Base-by-base conservation (phyloP, 2,797 vertebrate species). In the Phoebastria nigripes region DNA sequence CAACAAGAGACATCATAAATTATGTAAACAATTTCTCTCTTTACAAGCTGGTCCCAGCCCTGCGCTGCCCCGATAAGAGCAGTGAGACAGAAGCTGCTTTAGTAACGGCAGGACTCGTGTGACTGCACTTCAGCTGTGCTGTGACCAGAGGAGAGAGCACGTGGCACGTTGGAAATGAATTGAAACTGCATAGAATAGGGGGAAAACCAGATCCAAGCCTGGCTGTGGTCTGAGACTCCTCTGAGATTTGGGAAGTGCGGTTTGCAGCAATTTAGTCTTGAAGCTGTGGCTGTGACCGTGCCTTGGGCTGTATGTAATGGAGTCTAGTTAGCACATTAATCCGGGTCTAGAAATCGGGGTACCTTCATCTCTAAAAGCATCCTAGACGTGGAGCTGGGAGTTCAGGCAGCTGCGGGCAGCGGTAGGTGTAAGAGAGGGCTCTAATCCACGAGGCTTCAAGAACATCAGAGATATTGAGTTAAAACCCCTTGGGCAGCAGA, bases 251-350 rank as follows among this genome's bases (percentile, higher is more conserved):
- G 44, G 42, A 71, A 79, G 19, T 8, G 62, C 0, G 1, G 6
- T 80, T 70, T 65, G 46, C 1, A 6, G 46, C 49, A 56, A 3
- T 70, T 82, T 21, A 65, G 39, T 18, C 13, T 19, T 44, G 59
- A 49, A 47, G 41, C 15, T 82, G 44, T 28, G 59, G 41, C 52
- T 70, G 47, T 7, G 2, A 16, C 63, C 6, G 0, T 21, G n/a
- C 37, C 5, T 0, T 3, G 70, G 65, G 42, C 58, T 31, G 71
- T 33, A 1, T 24, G 26, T 18, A 4, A 18, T 0, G 0, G 65
- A 83, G 42, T 9, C 41, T 28, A 2, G 18, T 39, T 25, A 55
- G 33, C 4, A 4, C 2, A 0, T 31, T 13, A 33, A 35, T 31
- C 8, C 7, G 5, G 21, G 42, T 11, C 66, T 63, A 5, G 51